Base-by-base conservation (phyloP, 2,113 vertebrate species). In the Peromyscus maniculatus region DNA sequence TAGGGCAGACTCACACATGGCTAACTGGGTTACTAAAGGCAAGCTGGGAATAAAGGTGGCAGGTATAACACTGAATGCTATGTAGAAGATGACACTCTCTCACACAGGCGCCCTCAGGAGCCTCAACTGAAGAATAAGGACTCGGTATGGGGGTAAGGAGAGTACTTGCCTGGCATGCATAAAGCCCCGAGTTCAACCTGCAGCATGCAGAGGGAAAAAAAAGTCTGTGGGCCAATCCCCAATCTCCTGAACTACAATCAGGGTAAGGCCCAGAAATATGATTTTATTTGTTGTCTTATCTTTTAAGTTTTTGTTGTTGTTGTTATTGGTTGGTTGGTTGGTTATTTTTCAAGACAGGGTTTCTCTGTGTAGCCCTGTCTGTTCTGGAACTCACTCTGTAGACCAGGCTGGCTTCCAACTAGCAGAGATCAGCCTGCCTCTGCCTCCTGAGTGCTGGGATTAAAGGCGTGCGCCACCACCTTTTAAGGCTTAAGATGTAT, bases 11-110 rank as follows among this genome's bases (percentile, higher is more conserved):
- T 78, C 43, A 87, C 43, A 17, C 59, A 82, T 33, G 79, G 46
- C 64, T 92, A 88, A 91, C 64, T 26, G 17, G 46, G 10, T 79
- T 86, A 91, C 57, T 89, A 93, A 89, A 93, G 66, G 74, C 52
- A 96, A 74, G 64, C 36, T 92, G 55, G 49, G 49, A 94, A n/a
- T 26, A 82, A 91, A 43, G 4, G 39, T 66, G 39, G 69, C 1
- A 96, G 46, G 16, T 83, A 31, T 36, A 90, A 79, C 24, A 83
- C 46, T 90, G 66, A 93, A 28, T 22, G 9, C 66, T 95, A 15
- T 66, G 10, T 39, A 72, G 62, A 89, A 67, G 17, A 16, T 31
- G 22, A 92, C 24, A 74, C 31, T 24, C 28, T 69, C 10, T 39
- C 17, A 39, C 43, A 95, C 43, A 95, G 91, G 21, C 64, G n/a